Evolutionary conservation across 2,888 invertebrate species (phyloP).

Genomic region (Ferrisia virgata): DNA sequence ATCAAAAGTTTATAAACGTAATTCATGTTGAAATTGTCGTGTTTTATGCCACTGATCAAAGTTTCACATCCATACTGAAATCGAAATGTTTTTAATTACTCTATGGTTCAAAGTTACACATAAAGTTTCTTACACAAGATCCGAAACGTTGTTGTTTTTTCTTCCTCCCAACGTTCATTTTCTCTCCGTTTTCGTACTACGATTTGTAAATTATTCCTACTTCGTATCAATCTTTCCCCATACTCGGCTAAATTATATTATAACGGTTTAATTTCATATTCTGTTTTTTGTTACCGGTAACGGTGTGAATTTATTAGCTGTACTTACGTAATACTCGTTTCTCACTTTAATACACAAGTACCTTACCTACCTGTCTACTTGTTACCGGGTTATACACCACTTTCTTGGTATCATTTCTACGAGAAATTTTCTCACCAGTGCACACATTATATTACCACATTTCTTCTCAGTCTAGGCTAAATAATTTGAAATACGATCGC

Average conservation of each 20-base stretch:
- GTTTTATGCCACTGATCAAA: conserved; percentile 25
- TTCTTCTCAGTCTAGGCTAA: background rate
- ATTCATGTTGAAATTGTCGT: conserved; percentile 12
- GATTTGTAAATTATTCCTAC: background rate
- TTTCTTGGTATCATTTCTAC: background rate
- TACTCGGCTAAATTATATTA: background rate
- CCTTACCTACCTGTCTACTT: too few relatives aligned
- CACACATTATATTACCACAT: background rate
- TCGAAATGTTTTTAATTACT: conserved; percentile 23
- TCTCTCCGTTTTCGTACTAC: background rate
- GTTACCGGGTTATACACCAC: background rate
- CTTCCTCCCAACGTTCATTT: background rate
- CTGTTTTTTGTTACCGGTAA: background rate
- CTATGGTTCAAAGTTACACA: background rate
- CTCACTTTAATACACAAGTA: background rate
- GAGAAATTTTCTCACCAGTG: background rate
- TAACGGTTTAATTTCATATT: background rate
- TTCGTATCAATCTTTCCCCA: background rate
- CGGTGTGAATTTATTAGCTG: background rate
- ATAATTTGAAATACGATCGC: conserved; percentile 17
- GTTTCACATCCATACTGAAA: conserved; percentile 1
- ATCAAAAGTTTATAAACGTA: conserved; percentile 23
- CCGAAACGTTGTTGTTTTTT: background rate
- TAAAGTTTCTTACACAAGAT: background rate
- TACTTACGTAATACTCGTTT: background rate